These are phyloP conservation scores for Herpetotheres cachinnans DNA, from an alignment of 2,113 vertebrate species.

Conservation along the genomic window DNA sequence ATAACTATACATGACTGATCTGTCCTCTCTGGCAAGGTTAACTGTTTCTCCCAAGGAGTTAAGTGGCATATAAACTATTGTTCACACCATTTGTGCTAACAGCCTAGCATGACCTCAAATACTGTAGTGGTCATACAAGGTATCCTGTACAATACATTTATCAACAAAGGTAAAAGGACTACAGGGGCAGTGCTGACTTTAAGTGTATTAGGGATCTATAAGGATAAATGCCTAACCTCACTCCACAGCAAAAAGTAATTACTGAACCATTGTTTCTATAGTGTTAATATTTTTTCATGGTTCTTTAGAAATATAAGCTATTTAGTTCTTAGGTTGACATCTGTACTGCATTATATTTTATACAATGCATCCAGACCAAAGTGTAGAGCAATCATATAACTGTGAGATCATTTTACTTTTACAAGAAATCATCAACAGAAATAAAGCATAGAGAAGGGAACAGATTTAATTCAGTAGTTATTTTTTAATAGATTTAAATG, in stretches of 20 bases:
- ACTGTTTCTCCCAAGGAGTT: conserved; percentile 82
- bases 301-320: conserved; percentile 79
- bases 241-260: conserved; percentile 80
- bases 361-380: conserved; percentile 70
- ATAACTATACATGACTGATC: conserved; percentile 81
- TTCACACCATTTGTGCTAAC: conserved; percentile 82
- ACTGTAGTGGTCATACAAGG: conserved; percentile 69
- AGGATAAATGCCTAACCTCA: conserved; percentile 80
- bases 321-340: conserved; percentile 75
- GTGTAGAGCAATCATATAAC: conserved; percentile 58
- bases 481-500: conserved; percentile 66
- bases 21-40: conserved; percentile 82
- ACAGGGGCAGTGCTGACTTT: conserved; percentile 75
- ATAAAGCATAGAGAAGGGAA: conserved; percentile 58
- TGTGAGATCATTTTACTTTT: conserved; percentile 65
- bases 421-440: conserved; percentile 67
- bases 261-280: conserved; percentile 78
- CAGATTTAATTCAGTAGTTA: conserved; percentile 48
- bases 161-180: conserved; percentile 79
- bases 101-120: conserved; percentile 77
- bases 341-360: conserved; percentile 76
- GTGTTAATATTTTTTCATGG: conserved; percentile 76
- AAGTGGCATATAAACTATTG: conserved; percentile 85
- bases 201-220: conserved; percentile 76
- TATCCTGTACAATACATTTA: conserved; percentile 77